phyloP scores from a whole-genome alignment of 2,797 vertebrate genomes.

The Chelidonichthys spinosus region DNA sequence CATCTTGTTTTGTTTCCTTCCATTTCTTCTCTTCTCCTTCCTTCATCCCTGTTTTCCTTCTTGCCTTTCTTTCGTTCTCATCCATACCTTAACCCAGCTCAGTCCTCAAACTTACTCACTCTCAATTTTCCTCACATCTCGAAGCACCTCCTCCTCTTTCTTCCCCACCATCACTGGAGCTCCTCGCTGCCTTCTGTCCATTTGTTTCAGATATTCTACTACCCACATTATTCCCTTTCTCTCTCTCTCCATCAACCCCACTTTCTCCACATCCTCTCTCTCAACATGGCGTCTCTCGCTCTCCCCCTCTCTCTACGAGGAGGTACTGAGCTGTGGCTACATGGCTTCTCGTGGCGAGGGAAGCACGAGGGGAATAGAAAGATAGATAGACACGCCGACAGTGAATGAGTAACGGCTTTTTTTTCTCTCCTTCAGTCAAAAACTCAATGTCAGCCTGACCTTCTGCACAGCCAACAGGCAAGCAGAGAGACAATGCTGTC shows the following conservation, averaged over 20 bases:
- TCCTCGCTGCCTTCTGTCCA: not conserved
- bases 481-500: constrained; percentile 51
- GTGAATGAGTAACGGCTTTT: constrained; percentile 13
- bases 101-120: not conserved
- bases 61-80: not conserved
- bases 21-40: not conserved
- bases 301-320: constrained; percentile 19
- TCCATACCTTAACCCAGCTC: not conserved
- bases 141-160: not conserved
- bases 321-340: constrained; percentile 22
- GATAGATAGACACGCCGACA: not conserved
- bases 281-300: constrained; percentile 7
- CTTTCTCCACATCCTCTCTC: constrained; percentile 13
- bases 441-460: constrained; percentile 69
- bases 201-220: constrained; percentile 5
- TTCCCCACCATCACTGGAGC: not conserved
- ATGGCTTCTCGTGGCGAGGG: constrained; percentile 14
- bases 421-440: constrained; percentile 48
- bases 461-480: constrained; percentile 72
- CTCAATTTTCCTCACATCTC: not conserved
- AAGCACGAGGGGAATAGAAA: no score
- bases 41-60: not conserved
- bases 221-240: not conserved
- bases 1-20: not conserved
- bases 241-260: not conserved